A percentile compares a stretch with the other conserved stretches of the same genome.
These are phyloP conservation scores for Drosophila dives DNA, from an alignment of 2,888 invertebrate species.

Conservation along the genomic window DNA sequence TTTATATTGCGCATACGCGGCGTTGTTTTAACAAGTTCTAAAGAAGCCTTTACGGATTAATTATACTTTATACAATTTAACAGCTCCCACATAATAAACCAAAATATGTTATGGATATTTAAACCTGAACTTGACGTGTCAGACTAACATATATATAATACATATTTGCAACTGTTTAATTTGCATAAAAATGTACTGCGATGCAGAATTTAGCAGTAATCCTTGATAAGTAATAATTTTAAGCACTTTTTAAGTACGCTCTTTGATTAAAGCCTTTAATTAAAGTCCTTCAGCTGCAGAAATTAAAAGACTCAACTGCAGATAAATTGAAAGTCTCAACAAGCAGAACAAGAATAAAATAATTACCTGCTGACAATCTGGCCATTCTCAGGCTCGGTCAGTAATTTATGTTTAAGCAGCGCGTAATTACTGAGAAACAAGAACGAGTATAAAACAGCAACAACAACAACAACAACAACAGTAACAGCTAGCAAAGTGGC, in stretches of 20 bases:
- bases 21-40: conserved; percentile 1
- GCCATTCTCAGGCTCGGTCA: conserved; percentile 19
- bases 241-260: not conserved
- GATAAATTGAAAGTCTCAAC: conserved; percentile 5
- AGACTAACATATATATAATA: not conserved
- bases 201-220: not conserved
- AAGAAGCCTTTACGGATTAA: not conserved
- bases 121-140: too few relatives aligned
- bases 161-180: not conserved
- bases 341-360: conserved; percentile 12
- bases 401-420: conserved; percentile 64
- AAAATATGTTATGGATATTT: not conserved
- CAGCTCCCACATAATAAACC: not conserved
- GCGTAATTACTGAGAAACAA: conserved; percentile 54
- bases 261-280: not conserved
- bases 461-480: conserved; percentile 8
- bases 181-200: not conserved
- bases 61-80: not conserved
- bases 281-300: conserved; percentile 24
- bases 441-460: not conserved
- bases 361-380: conserved; percentile 39
- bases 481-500: not conserved
- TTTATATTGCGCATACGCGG: conserved; percentile 46
- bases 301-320: conserved; percentile 36
- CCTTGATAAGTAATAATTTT: not conserved